A percentile compares a stretch with the other conserved stretches of the same genome.
These are phyloP conservation scores for Tragopan temminckii DNA, from an alignment of 2,797 vertebrate genomes.

Conservation along the genomic window DNA sequence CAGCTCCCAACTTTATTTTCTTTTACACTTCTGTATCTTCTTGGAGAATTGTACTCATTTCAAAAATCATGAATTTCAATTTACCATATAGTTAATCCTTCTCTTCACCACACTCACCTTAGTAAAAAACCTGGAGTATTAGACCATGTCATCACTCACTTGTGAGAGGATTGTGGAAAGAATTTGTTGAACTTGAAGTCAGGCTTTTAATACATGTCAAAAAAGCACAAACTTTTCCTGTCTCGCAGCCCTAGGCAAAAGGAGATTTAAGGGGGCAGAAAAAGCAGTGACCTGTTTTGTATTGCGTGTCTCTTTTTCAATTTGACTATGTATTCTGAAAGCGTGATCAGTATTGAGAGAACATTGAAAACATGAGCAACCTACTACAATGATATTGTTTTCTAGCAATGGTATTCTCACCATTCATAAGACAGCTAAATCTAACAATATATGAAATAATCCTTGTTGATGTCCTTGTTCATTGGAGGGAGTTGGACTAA, in stretches of 20 bases:
- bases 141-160: slow-evolving; percentile 32
- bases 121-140: background rate
- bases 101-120: slow-evolving; percentile 37
- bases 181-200: slow-evolving; percentile 49
- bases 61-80: slow-evolving; percentile 46
- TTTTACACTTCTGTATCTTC: background rate
- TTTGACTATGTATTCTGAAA: background rate
- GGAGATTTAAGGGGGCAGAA: slow-evolving; percentile 1
- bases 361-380: background rate
- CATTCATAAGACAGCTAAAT: background rate
- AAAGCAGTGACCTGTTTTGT: slow-evolving; percentile 21
- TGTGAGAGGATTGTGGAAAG: slow-evolving; percentile 30
- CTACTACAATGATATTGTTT: background rate
- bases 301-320: background rate
- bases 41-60: background rate
- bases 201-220: slow-evolving; percentile 19
- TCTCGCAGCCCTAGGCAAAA: slow-evolving; percentile 24
- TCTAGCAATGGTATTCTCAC: background rate
- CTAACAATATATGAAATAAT: background rate
- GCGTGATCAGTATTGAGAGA: accelerated
- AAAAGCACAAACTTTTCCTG: slow-evolving; percentile 23
- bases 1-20: slow-evolving; percentile 44
- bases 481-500: no score
- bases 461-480: no score
- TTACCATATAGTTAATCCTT: slow-evolving; percentile 47